Base-by-base conservation (phyloP, 2,113 vertebrate genomes). In the Caranx melampygus region DNA sequence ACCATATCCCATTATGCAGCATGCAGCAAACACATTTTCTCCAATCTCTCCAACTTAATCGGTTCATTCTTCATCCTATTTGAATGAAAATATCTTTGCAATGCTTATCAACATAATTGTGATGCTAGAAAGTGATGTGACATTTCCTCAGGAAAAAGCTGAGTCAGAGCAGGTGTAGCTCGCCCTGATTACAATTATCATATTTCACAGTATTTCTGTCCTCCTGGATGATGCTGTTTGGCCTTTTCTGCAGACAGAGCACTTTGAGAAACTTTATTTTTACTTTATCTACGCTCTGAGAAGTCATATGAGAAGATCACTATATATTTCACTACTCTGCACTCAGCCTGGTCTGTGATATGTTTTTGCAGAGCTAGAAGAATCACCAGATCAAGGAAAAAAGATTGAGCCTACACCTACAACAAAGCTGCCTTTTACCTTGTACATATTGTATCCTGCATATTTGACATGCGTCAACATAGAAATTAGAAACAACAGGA, bases 1-100 rank as follows among this genome's bases (percentile, higher is more conserved):
- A 34, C 18, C 16, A 72, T 12, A 1, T 5, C 15, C 44, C 20
- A 14, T 45, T 70, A 16, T 52, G 2, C 7, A 37, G 31, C 9
- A 33, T 58, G 40, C 57, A 11, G 66, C 35, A 57, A 59, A 66
- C 42, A 75, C n/a, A 34, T 44, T 63, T 34, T n/a, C 10, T 10
- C 14, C 6, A 3, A 16, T 45, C 33, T 65, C 3, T 34, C 11
- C 61, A 20, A n/a, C 14, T 47, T 6, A 20, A 51, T 18, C 11
- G 12, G 10, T 42, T n/a, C 2, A 16, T 44, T 33, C n/a, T 51
- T 68, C 6, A 13, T n/a, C 12, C 59, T 51, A 20, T 37, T 6
- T 55, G 40, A 13, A 59, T 40, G 31, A 76, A 21, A 58, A 8
- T 13, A 14, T 40, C 0, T 31, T 12, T 47, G 49, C 13, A 9